Evolutionary conservation across 2,888 invertebrate species (phyloP).

Genomic region (Nebria salina): DNA sequence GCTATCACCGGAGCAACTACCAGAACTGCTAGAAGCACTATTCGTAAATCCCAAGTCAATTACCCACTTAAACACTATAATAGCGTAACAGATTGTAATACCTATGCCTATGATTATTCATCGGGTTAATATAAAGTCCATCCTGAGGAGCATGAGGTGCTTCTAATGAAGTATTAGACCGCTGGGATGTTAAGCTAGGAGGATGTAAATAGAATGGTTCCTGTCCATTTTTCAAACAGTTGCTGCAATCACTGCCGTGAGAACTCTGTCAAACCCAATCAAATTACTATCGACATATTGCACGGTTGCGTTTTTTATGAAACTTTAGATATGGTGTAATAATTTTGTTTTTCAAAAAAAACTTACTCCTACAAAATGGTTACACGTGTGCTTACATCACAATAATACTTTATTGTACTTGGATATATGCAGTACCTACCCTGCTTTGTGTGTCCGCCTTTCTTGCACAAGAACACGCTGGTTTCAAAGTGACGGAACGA

Average conservation of each 20-base stretch:
- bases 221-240: conserved; percentile 52
- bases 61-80: conserved; percentile 6
- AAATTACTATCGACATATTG: conserved; percentile 41
- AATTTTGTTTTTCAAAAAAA: too few species aligned
- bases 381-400: conserved; percentile 8
- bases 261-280: conserved; percentile 33
- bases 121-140: conserved; percentile 86
- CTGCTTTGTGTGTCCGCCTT: conserved; percentile 57
- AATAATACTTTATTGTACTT: conserved; percentile 58
- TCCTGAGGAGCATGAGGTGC: conserved; percentile 71
- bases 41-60: not conserved
- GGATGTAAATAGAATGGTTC: conserved; percentile 83
- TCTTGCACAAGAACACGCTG: conserved; percentile 62
- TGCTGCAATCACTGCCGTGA: conserved; percentile 37
- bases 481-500: conserved; percentile 57
- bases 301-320: conserved; percentile 61
- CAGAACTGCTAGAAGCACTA: conserved; percentile 58
- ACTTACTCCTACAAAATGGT: too few species aligned
- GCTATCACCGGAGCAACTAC: conserved; percentile 66
- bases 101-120: conserved; percentile 67
- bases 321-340: too few species aligned
- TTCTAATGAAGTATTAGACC: conserved; percentile 55
- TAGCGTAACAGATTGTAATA: conserved; percentile 40
- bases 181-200: conserved; percentile 63
- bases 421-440: conserved; percentile 40